Percentiles rank a stretch among this genome's conserved stretches.
Evolutionary conservation across 2,888 invertebrate genomes (phyloP).

Genomic region (Pyrrhosoma nymphula): DNA sequence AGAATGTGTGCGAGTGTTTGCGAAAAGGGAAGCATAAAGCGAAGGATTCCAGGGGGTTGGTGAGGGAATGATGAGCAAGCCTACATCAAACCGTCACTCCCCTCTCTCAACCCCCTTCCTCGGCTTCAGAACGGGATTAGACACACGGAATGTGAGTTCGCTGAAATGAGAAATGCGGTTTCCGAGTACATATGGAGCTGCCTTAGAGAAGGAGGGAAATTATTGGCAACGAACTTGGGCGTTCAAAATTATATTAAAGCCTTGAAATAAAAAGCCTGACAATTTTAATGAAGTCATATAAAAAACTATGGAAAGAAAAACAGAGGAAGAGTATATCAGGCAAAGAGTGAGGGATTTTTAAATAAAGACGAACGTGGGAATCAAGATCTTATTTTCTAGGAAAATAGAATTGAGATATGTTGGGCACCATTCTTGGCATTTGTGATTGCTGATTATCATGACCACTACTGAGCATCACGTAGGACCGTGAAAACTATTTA

Average conservation of each 20-base stretch:
- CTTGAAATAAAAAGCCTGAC: background rate
- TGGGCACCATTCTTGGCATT: no score
- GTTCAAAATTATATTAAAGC: background rate
- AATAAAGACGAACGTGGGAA: no score
- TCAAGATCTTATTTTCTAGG: no score
- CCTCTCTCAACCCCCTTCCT: background rate
- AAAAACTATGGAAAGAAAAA: background rate
- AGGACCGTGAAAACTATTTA: no score
- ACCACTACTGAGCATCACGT: no score
- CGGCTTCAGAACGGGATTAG: background rate
- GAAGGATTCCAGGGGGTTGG: background rate
- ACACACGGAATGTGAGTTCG: background rate
- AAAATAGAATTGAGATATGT: no score
- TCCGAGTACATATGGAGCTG: background rate
- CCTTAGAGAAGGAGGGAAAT: background rate
- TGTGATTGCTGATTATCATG: no score
- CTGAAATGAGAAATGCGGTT: slow-evolving; percentile 21
- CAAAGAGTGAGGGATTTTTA: no score
- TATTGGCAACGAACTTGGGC: background rate
- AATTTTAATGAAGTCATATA: background rate
- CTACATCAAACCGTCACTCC: background rate
- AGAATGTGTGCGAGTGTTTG: background rate
- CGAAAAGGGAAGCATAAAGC: slow-evolving; percentile 1
- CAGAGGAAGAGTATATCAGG: no score
- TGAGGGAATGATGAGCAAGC: background rate